Conservation (phyloP, 2,888 invertebrate species). For the Tetranychus truncatus region DNA sequence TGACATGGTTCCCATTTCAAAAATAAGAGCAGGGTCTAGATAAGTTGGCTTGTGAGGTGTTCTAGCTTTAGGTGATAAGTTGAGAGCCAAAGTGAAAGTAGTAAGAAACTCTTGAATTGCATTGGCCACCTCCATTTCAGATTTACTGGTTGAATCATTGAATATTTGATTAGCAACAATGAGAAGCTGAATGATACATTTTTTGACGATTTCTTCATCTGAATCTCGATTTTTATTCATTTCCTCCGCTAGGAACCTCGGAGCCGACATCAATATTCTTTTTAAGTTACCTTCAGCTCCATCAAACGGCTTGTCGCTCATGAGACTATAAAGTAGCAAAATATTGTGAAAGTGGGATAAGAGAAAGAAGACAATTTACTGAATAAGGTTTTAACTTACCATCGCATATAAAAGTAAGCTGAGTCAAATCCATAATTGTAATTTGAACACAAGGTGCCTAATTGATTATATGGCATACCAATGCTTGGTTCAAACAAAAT, state of each 20-base stretch:
- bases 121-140: neutral
- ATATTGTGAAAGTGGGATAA: constrained; percentile 15
- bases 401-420: constrained; percentile 71
- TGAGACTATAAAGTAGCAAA: constrained; percentile 17
- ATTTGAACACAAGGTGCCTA: constrained; percentile 65
- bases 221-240: constrained; percentile 16
- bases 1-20: constrained; percentile 13
- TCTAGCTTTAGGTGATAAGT: constrained; percentile 8
- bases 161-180: neutral
- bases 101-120: constrained; percentile 12
- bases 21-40: constrained; percentile 10
- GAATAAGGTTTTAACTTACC: constrained; percentile 37
- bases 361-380: constrained; percentile 2
- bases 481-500: constrained; percentile 32
- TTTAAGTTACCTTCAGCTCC: constrained; percentile 68
- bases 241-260: neutral
- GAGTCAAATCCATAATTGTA: constrained; percentile 68
- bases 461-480: constrained; percentile 65
- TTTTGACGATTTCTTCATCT: constrained; percentile 35
- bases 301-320: constrained; percentile 62
- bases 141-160: neutral
- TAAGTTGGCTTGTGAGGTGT: constrained; percentile 15
- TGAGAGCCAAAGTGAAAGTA: constrained; percentile 2
- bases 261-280: constrained; percentile 5
- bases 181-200: constrained; percentile 9